Evolutionary conservation across 2,113 vertebrate species (phyloP), one percentile per base, ranked within the genome.

Genomic region (Mola mola): DNA sequence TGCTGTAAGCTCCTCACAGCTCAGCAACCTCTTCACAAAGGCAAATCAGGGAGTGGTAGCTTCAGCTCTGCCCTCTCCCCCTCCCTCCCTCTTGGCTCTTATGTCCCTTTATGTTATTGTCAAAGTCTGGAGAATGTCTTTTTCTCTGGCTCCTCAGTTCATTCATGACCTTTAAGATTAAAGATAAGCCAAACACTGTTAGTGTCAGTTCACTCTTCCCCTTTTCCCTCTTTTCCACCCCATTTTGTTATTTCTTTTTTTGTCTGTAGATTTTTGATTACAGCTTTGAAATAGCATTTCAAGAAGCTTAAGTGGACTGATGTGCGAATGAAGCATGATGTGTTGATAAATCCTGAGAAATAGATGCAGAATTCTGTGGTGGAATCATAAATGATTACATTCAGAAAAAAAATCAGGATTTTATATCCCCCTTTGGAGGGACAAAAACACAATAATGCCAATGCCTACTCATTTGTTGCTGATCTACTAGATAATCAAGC

Each of bases 131-230:
- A 46, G 42, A 57, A 77, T 72, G 21, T 66, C 52, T 55, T 43
- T 66, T 79, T 58, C 81, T 79, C 34, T 74, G 28, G 56, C 52
- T 78, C 55, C 74, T 79, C 65, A 61, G 20, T 78, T 83, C 70
- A 72, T 80, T 75, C 37, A 29, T 85, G 84, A 87, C 74, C 75
- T 86, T 83, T 81, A 77, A 82, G 83, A 85, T 81, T 79, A 85
- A 81, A 79, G 76, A 74, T 73, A 74, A 81, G 81, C 51, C 77
- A 87, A 72, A 72, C 26, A 59, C 59, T 66, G 75, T 85, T 81
- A 82, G 75, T 65, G 68, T 79, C 64, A 72, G 19, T 44, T 63
- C 47, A 42, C 25, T 1, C 3, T 10, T 9, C 24, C 24, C 41
- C 15, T 66, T 56, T 42, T 19, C 8, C 24, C n/a, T n/a, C n/a